phyloP scores from a whole-genome alignment of 2,888 invertebrate species.

The Drosophila birchii region DNA sequence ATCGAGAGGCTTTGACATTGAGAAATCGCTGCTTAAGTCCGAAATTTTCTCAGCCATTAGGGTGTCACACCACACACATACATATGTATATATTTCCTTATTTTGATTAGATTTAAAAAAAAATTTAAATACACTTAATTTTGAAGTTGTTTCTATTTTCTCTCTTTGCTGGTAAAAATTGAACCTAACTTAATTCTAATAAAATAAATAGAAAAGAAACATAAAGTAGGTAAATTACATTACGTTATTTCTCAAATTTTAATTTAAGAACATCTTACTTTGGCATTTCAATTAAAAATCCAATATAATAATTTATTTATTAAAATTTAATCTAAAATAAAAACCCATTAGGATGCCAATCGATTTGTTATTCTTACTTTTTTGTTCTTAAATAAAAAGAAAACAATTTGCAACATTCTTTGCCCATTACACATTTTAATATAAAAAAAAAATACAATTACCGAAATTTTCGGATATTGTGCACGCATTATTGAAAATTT shows the following conservation, averaged over 20 bases:
- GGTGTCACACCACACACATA: constrained; percentile 42
- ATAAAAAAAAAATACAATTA: constrained; percentile 1
- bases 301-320: no score
- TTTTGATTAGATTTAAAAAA: background rate
- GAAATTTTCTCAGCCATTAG: constrained; percentile 61
- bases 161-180: background rate
- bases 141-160: constrained; percentile 20
- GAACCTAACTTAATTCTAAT: background rate
- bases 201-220: background rate
- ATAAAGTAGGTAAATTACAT: background rate
- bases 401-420: constrained; percentile 53
- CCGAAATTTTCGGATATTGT: constrained; percentile 80
- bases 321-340: constrained; percentile 19
- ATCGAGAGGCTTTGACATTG: constrained; percentile 29
- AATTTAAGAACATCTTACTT: constrained; percentile 5
- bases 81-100: background rate
- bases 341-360: constrained; percentile 44
- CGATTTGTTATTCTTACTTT: constrained; percentile 51
- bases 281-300: background rate
- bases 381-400: constrained; percentile 28
- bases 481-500: constrained; percentile 82
- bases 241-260: background rate
- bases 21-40: constrained; percentile 54
- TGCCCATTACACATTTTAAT: constrained; percentile 33
- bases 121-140: constrained; percentile 4